Percentiles rank a stretch among this genome's conserved stretches.
phyloP scores from a whole-genome alignment of 2,888 invertebrate genomes.

The Drosophila niveifrons region DNA sequence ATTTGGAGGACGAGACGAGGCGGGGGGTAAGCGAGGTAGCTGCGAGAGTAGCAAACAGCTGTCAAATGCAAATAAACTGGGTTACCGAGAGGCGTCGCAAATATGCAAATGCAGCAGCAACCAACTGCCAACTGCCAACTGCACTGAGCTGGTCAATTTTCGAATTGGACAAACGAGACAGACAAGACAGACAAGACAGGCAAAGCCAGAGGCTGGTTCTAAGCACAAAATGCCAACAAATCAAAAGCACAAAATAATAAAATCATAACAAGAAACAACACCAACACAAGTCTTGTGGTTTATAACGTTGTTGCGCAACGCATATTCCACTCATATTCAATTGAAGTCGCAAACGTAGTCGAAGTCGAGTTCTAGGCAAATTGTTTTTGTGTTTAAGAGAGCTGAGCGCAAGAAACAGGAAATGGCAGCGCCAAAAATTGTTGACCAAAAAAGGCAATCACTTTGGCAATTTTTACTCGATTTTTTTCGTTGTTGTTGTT shows the following conservation, averaged over 20 bases:
- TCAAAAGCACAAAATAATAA: slow-evolving; percentile 12
- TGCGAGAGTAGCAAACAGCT: slow-evolving; percentile 58
- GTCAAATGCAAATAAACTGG: slow-evolving; percentile 66
- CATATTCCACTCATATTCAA: slow-evolving; percentile 28
- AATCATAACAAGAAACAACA: slow-evolving; percentile 26
- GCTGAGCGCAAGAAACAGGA: slow-evolving; percentile 54
- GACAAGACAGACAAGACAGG: neutral
- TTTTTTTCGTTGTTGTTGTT: no score
- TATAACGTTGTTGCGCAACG: slow-evolving; percentile 24
- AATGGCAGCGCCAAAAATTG: slow-evolving; percentile 57
- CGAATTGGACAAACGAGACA: slow-evolving; percentile 40
- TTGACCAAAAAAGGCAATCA: slow-evolving; percentile 75
- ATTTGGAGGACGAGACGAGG: neutral
- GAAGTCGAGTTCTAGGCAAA: slow-evolving; percentile 59
- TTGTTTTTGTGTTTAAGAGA: slow-evolving; percentile 42
- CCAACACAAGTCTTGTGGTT: slow-evolving; percentile 38
- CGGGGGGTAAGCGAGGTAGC: slow-evolving; percentile 16
- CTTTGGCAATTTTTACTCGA: slow-evolving; percentile 27
- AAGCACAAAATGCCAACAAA: slow-evolving; percentile 33
- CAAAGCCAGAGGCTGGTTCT: slow-evolving; percentile 11
- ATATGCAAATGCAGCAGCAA: slow-evolving; percentile 28
- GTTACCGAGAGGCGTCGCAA: slow-evolving; percentile 59
- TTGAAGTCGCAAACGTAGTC: slow-evolving; percentile 31
- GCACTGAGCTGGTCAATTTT: slow-evolving; percentile 45
- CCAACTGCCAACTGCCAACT: slow-evolving; percentile 16